Percentiles rank a stretch among this genome's conserved stretches.
Evolutionary conservation across 2,888 invertebrate species (phyloP).

Genomic region (Drosophila cracens): DNA sequence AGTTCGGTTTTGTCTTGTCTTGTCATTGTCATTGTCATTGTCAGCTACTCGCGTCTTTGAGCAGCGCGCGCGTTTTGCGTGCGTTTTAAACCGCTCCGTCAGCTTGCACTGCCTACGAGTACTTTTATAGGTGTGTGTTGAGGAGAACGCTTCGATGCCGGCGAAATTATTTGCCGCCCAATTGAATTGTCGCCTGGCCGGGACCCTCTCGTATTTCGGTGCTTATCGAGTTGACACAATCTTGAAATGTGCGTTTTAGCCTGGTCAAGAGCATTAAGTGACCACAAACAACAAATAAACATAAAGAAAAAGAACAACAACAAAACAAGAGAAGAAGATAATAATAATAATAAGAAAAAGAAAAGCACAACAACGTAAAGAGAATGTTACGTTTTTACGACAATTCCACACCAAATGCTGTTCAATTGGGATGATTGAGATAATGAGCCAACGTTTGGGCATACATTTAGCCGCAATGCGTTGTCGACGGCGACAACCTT

Average conservation of each 20-base stretch:
- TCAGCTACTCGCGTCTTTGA: conserved; percentile 3
- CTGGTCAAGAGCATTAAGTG: conserved; percentile 68
- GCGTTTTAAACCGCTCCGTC: conserved; percentile 49
- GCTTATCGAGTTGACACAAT: conserved; percentile 70
- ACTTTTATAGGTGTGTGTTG: conserved; percentile 32
- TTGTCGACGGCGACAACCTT: conserved; percentile 46
- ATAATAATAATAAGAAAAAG: conserved; percentile 30
- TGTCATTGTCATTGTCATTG: conserved; percentile 20
- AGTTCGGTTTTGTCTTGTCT: conserved; percentile 44
- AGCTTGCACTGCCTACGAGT: conserved; percentile 47
- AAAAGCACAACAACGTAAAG: conserved; percentile 32
- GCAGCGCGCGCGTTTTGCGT: conserved; percentile 37
- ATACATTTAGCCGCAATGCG: conserved; percentile 37
- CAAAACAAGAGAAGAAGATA: conserved; percentile 10
- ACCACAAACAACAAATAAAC: conserved; percentile 36
- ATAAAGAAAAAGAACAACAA: conserved; percentile 14
- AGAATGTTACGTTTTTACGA: conserved; percentile 65
- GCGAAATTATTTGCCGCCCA: conserved; percentile 46
- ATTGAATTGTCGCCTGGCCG: conserved; percentile 61
- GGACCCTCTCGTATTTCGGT: conserved; percentile 23
- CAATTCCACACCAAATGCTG: conserved; percentile 72
- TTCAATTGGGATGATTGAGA: conserved; percentile 75
- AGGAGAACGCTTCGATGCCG: neutral
- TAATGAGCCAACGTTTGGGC: conserved; percentile 69
- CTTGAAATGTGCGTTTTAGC: conserved; percentile 57